Base-by-base conservation (phyloP, 2,797 vertebrate genomes). In the Buphagus erythrorhynchus region DNA sequence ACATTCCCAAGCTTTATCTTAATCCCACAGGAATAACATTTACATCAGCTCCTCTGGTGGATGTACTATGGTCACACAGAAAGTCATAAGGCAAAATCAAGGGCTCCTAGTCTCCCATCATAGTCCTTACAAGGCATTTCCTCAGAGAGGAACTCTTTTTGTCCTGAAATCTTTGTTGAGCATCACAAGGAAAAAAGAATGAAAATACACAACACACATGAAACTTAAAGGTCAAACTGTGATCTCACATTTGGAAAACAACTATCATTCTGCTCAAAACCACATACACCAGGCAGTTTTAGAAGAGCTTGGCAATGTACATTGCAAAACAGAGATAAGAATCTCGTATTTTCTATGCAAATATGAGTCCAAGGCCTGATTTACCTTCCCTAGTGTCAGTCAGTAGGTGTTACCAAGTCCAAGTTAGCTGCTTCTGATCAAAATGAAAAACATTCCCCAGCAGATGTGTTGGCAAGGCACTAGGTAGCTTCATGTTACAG, bases 391-490 rank as follows among this genome's bases (percentile, higher is more conserved):
- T 81, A 49, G 36, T 86, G 82, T 79, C 43, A 89, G 59, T 54
- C 72, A 65, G 86, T 73, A 78, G 94, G 85, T 71, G 51, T 67
- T 93, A 92, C 54, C 86, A 93, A 82, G 58, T 84, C 88, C 92
- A 95, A 96, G 87, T 49, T 90, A 83, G 93, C 89, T 93, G 75
- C 87, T 87, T 89, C 77, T 96, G 93, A 89, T 94, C 76, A 95
- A 87, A 97, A 93, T 59, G 89, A 86, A 89, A 96, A 96, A 85
- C 91, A 94, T 59, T 82, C 54, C 54, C 72, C 66, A 95, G 93
- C 96, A 97, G 95, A 97, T 97, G 95, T 90, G 71, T 6, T 97
- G 96, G 97, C 95, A 97, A 90, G 63, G 58, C 84, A 48, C 33
- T 35, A 86, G 63, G 88, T 62, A 83, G 85, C 93, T 87, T 94